phyloP scores from a whole-genome alignment of 2,888 invertebrate genomes.

The Anorthoa munda region DNA sequence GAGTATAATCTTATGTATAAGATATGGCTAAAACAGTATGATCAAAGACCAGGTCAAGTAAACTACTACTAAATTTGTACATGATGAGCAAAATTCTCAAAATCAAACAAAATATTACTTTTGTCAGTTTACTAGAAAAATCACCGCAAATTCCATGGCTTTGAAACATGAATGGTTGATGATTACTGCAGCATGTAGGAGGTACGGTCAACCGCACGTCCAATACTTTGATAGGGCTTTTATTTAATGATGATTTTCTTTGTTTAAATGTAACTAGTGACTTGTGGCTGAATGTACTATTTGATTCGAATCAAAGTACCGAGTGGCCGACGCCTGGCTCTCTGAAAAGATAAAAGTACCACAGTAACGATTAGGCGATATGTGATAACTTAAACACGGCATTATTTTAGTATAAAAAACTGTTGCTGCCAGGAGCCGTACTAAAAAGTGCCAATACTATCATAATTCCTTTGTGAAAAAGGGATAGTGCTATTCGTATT shows the following conservation, averaged over 20 bases:
- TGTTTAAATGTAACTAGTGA: not conserved
- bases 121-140: conserved; percentile 41
- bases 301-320: conserved; percentile 34
- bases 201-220: not conserved
- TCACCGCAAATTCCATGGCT: conserved; percentile 8
- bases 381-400: not conserved
- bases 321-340: conserved; percentile 23
- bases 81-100: too few species aligned
- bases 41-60: too few species aligned
- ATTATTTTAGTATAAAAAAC: not conserved
- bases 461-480: too few species aligned
- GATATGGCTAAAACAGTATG: too few species aligned
- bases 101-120: conserved; percentile 45
- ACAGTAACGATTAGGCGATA: too few species aligned
- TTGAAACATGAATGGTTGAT: not conserved
- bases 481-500: too few species aligned
- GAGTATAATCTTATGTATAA: too few species aligned
- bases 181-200: not conserved
- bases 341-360: conserved; percentile 49
- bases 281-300: conserved; percentile 10
- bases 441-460: too few species aligned
- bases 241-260: not conserved
- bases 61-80: too few species aligned
- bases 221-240: too few species aligned
- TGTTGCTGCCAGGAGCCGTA: too few species aligned